phyloP scores from a whole-genome alignment of 30 jellyfish, hydroid and myxozoan species.

The Phacellophora camtschatica region DNA sequence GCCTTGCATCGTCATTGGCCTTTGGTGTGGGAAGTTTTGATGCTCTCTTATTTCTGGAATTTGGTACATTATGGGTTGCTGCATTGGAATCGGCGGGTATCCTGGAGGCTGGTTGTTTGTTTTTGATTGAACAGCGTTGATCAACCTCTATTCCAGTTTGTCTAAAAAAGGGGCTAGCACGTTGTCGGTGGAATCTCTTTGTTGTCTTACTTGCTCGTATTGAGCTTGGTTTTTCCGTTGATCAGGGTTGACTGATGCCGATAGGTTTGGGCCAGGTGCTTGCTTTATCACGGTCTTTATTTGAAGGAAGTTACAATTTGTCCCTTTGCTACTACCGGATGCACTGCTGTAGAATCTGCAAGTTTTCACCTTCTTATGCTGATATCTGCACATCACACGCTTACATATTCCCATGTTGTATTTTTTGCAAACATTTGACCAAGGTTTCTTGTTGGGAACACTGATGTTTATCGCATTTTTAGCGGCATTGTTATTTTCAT shows the following conservation, averaged over 20 bases:
- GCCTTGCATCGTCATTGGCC: constrained; percentile 4
- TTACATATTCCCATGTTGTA: not conserved
- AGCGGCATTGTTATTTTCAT: not conserved
- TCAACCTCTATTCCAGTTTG: constrained; percentile 8
- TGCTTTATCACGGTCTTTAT: not conserved
- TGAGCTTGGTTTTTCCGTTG: not conserved
- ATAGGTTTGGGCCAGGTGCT: not conserved
- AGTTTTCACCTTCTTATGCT: not conserved
- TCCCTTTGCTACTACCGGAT: not conserved
- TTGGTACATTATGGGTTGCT: constrained; percentile 8
- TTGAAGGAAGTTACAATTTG: not conserved
- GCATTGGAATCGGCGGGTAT: not conserved
- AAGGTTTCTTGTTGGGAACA: not conserved
- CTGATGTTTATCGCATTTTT: not conserved
- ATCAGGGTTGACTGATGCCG: not conserved
- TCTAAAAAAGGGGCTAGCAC: constrained; percentile 3
- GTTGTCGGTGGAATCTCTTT: not conserved
- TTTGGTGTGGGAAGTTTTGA: constrained; percentile 1
- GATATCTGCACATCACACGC: not conserved
- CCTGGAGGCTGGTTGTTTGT: constrained; percentile 11
- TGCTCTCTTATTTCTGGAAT: constrained; percentile 2
- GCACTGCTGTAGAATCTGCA: not conserved
- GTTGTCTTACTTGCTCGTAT: not conserved
- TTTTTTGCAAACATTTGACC: not conserved
- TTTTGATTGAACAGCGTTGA: constrained; percentile 3